phyloP scores from a whole-genome alignment of 2,797 vertebrate species.

The Alca torda region DNA sequence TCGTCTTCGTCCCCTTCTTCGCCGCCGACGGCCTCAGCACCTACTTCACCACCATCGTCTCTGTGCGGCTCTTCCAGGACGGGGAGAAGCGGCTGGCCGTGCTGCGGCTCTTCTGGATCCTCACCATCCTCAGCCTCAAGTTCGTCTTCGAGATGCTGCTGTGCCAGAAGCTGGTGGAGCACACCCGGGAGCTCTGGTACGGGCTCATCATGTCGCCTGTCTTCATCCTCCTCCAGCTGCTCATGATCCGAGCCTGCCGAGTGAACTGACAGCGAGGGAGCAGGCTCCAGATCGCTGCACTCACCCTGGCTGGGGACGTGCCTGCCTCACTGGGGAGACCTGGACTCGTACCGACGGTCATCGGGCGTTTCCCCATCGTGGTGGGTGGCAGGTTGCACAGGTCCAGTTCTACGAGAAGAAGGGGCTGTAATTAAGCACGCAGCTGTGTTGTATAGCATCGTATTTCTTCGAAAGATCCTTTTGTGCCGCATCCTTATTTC shows the following conservation, averaged over 20 bases:
- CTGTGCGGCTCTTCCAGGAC: constrained; percentile 96
- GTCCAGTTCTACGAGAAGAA: not conserved
- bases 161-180: constrained; percentile 94
- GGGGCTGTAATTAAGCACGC: not conserved
- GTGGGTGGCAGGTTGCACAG: not conserved
- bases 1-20: constrained; percentile 91
- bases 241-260: constrained; percentile 96
- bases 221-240: constrained; percentile 96
- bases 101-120: constrained; percentile 95
- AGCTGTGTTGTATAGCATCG: rapidly evolving
- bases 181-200: constrained; percentile 90
- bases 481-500: not conserved
- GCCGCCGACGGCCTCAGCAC: constrained; percentile 97
- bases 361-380: rapidly evolving
- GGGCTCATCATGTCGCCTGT: constrained; percentile 94
- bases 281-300: not conserved
- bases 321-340: not conserved
- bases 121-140: constrained; percentile 97
- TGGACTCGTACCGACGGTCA: rapidly evolving
- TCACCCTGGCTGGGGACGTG: rapidly evolving
- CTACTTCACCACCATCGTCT: constrained; percentile 97
- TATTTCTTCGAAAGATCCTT: not conserved
- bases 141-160: constrained; percentile 97
- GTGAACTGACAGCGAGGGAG: constrained; percentile 81
- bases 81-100: constrained; percentile 95